Conservation (phyloP, 2,113 vertebrate genomes). For the Elephantulus edwardii region DNA sequence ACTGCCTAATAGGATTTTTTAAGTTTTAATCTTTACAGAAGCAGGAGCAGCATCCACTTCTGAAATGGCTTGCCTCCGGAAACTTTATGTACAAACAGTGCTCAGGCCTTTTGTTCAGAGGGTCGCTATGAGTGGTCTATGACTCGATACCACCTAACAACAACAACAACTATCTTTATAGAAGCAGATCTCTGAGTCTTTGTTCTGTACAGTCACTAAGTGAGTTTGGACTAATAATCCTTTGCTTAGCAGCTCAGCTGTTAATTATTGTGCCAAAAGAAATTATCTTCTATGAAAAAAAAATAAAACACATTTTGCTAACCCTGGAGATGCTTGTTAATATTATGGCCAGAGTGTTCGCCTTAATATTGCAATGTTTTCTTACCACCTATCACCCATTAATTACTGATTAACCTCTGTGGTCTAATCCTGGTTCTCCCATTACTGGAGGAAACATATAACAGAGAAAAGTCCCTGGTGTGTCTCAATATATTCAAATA, state of each 20-base stretch:
- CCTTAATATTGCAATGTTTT: background rate
- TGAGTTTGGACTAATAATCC: background rate
- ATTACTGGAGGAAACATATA: conserved; percentile 6
- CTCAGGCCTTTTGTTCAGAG: no score
- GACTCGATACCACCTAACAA: no score
- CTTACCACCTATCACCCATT: background rate
- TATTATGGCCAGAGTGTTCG: background rate
- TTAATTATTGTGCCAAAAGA: background rate
- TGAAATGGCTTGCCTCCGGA: no score
- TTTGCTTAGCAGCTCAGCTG: background rate
- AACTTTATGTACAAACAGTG: no score
- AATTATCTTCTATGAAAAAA: background rate
- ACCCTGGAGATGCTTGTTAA: background rate
- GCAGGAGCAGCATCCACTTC: no score
- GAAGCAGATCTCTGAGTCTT: background rate
- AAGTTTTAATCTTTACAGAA: background rate
- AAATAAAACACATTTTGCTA: background rate
- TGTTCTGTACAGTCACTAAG: background rate
- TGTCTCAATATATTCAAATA: background rate
- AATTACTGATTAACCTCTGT: background rate
- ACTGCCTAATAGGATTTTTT: background rate
- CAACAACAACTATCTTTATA: no score
- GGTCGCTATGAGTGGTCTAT: no score
- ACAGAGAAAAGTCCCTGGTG: conserved; percentile 7
- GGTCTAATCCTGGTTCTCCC: conserved; percentile 42